phyloP scores from a whole-genome alignment of 1,140 invertebrate species.

The Daktulosphaira vitifoliae region DNA sequence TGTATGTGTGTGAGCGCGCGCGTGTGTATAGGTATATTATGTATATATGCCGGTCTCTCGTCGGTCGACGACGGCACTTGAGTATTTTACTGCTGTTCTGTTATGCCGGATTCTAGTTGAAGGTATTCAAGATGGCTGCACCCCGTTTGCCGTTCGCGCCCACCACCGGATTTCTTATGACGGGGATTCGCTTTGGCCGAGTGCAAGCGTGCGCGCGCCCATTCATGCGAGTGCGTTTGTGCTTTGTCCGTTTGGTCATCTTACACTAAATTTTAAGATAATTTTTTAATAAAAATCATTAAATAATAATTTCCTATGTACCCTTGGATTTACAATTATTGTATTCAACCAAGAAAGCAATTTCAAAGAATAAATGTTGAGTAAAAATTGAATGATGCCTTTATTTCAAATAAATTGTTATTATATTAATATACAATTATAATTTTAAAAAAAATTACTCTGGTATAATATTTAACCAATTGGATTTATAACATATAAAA shows the following conservation, averaged over 20 bases:
- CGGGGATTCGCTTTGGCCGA: slow-evolving; percentile 9
- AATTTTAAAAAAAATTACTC: too few species aligned
- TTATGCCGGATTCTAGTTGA: slow-evolving; percentile 11
- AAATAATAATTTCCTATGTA: too few species aligned
- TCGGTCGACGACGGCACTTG: slow-evolving; percentile 5
- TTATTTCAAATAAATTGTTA: too few species aligned
- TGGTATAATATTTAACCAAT: too few species aligned
- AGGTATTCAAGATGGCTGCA: slow-evolving; percentile 33
- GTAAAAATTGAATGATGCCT: too few species aligned
- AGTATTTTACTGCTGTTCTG: slow-evolving; percentile 29
- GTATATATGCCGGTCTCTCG: not conserved
- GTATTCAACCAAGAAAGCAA: too few species aligned
- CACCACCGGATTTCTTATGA: slow-evolving; percentile 18
- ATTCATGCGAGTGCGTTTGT: slow-evolving; percentile 31
- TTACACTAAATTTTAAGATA: slow-evolving; percentile 12
- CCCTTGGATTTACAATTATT: too few species aligned
- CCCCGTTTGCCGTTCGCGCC: slow-evolving; percentile 30
- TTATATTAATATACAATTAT: too few species aligned
- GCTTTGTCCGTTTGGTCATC: slow-evolving; percentile 25
- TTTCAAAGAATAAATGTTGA: too few species aligned
- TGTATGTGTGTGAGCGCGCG: not conserved
- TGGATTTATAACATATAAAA: too few species aligned
- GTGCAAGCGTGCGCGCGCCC: not conserved
- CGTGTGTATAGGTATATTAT: not conserved
- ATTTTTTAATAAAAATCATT: too few species aligned